These are phyloP conservation scores for Scotopteryx bipunctaria DNA, from an alignment of 2,888 invertebrate genomes.

Conservation along the genomic window DNA sequence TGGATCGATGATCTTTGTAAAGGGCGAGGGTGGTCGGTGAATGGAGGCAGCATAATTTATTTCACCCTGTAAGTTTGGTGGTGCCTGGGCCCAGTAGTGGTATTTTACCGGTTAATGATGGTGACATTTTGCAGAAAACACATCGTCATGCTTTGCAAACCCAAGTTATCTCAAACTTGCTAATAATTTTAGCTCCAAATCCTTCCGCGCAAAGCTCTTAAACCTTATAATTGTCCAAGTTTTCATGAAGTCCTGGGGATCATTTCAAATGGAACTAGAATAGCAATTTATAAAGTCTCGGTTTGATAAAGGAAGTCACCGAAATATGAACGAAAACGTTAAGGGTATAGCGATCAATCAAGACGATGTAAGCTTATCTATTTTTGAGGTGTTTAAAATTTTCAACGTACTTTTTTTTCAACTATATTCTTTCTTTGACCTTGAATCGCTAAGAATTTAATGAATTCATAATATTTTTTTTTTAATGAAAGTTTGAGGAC, in stretches of 20 bases:
- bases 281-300: slow-evolving; percentile 61
- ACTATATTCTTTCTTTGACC: too few species aligned
- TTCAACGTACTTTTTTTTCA: too few species aligned
- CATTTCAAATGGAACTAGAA: slow-evolving; percentile 48
- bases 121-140: too few species aligned
- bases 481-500: too few species aligned
- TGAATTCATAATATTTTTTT: too few species aligned
- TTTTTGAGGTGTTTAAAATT: background rate
- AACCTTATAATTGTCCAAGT: slow-evolving; percentile 53
- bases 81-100: too few species aligned
- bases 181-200: slow-evolving; percentile 33
- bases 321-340: slow-evolving; percentile 42
- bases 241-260: slow-evolving; percentile 39
- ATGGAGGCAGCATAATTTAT: too few species aligned
- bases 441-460: too few species aligned
- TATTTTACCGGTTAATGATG: too few species aligned
- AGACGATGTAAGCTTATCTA: background rate
- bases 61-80: too few species aligned
- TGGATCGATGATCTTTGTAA: too few species aligned
- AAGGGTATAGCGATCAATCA: slow-evolving; percentile 13
- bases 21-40: too few species aligned
- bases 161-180: slow-evolving; percentile 16
- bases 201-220: slow-evolving; percentile 25
- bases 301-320: slow-evolving; percentile 51
- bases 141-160: background rate